Evolutionary conservation across 1,140 invertebrate species (phyloP).

Genomic region (Coenobita brevimanus): DNA sequence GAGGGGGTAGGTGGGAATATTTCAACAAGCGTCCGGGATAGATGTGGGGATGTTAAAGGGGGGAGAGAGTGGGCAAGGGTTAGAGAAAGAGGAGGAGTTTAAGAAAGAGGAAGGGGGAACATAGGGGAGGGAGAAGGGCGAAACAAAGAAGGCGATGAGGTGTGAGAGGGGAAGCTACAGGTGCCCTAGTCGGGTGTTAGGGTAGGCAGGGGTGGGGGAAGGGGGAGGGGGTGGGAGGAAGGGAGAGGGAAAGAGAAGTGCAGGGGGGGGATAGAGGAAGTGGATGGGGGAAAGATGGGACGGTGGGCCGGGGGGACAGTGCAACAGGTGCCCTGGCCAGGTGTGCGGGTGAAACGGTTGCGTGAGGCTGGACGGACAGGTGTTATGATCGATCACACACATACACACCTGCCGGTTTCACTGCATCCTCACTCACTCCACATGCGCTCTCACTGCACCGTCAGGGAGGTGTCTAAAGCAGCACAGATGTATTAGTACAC

Average conservation of each 20-base stretch:
- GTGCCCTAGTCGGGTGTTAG: background rate
- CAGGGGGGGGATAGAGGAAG: background rate
- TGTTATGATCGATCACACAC: too few relatives aligned
- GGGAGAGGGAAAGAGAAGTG: background rate
- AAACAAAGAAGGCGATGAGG: background rate
- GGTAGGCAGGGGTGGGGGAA: background rate
- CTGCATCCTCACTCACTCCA: too few relatives aligned
- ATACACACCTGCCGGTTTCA: too few relatives aligned
- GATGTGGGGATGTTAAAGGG: background rate
- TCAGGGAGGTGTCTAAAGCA: too few relatives aligned
- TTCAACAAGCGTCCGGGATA: too few relatives aligned
- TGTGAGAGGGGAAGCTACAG: background rate
- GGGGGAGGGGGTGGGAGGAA: background rate
- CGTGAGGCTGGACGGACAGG: too few relatives aligned
- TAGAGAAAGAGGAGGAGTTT: background rate
- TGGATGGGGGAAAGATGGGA: background rate
- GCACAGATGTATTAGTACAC: too few relatives aligned
- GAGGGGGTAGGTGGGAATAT: background rate
- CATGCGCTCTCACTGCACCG: too few relatives aligned
- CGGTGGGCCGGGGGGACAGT: background rate
- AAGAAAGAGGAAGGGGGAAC: background rate
- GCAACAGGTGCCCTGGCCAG: background rate
- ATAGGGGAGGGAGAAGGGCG: background rate
- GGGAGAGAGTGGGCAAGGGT: background rate
- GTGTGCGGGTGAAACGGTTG: constrained; percentile 2